Evolutionary conservation across 2,113 vertebrate genomes (phyloP), one percentile per base, ranked within the genome.

Genomic region (Heterocephalus glaber): DNA sequence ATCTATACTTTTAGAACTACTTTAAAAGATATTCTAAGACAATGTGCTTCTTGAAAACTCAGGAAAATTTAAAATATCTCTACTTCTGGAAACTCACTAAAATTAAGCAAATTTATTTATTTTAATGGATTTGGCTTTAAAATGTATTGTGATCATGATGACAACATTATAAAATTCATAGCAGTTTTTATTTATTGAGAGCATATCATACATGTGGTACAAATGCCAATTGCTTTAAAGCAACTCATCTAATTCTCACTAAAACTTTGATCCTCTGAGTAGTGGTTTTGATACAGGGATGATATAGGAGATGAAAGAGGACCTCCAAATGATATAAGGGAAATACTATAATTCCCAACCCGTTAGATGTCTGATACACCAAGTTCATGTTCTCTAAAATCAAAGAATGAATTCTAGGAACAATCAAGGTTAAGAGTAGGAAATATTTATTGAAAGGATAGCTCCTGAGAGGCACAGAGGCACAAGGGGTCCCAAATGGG

Each of bases 181-280:
- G 11, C 52, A n/a, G 1, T 35, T 91, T 77, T 61, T 24, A 12
- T 38, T 58, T 81, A 16, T 22, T 38, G 26, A 35, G 26, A 52
- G 3, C 12, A 2, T 13, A 7, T 38, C 14, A 2, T 1, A 0
- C 35, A 0, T 58, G n/a, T 68, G 2, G 0, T 52, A 6, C 44
- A 28, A 28, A 28, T 10, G 22, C 41, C 26, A 10, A 11, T 49
- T 22, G 13, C 47, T 61, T 30, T 35, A 30, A 28, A 76, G 35
- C 5, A 1, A 49, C 56, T 65, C 2, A 0, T 54, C 47, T 74
- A 24, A 30, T 26, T 49, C 47, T 86, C 28, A 5, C 56, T 10
- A 1, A 10, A 35, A 5, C 24, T 83, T 22, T 41, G 44, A 20
- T 7, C 56, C 22, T 33, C 52, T n/a, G 33, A 56, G 35, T 19